Base-by-base conservation (phyloP, 1,140 invertebrate genomes). In the Melanaphis sacchari region DNA sequence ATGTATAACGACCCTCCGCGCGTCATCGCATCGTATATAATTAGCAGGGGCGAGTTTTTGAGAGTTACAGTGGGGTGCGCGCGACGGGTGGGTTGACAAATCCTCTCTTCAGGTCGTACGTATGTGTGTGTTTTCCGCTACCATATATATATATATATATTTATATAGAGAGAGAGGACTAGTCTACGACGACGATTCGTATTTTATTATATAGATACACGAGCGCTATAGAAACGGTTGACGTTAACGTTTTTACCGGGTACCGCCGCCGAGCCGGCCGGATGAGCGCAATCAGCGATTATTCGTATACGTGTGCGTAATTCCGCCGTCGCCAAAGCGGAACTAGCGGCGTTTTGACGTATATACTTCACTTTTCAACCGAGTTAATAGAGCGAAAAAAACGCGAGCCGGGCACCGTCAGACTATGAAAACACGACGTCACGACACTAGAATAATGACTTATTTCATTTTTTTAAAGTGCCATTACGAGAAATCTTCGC, bases 321-420 rank as follows among this genome's bases (percentile, higher is more conserved):
- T 66, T 66, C 46, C 9, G 26, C 18, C 24, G 41, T 15, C 84
- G 11, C n/a, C 18, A n/a, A 87, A 22, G 38, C 36, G 41, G 40
- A 54, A 54, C 52, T 43, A 15, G 1, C 38, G 22, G 7, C 7
- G 7, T 18, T n/a, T 31, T 18, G 31, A 8, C 46, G 41, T 76
- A 5, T 49, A 18, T 22, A 3, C 9, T 41, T 22, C 22, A 54
- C 38, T 41, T 90, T 90, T 90, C 54, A 66, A 31, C n/a, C 52
- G 38, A 41, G 54, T 90, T 90, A 90, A 90, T 90, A 90, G 89
- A 66, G 89, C 40, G 89, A 66, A 90, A 76, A 76, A 90, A 90
- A n/a, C 36, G 36, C 7, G 2, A 21, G 5, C 31, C 38, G 26
- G 24, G 26, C 38, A 54, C 52, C 49, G 31, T 26, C 40, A 2